Evolutionary conservation across 2,888 invertebrate genomes (phyloP).

Genomic region (Drosophila kokeensis): DNA sequence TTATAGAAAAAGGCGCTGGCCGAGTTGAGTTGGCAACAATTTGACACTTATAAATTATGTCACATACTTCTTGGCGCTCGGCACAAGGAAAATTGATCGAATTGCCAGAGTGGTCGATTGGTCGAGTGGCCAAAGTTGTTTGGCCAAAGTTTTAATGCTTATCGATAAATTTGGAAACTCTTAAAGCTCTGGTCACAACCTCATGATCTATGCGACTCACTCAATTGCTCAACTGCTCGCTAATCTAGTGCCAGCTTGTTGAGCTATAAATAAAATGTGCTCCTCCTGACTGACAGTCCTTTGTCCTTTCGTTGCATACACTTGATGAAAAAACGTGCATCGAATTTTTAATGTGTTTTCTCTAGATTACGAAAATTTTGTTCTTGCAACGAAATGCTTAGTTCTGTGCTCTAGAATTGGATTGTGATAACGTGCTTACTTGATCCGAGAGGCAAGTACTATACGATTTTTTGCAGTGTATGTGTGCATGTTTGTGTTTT

Average conservation of each 20-base stretch:
- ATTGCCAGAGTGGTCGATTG: slow-evolving; percentile 31
- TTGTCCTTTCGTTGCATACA: neutral
- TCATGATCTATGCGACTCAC: slow-evolving; percentile 49
- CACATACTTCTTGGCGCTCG: slow-evolving; percentile 67
- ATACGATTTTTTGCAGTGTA: neutral
- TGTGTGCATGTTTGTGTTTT: slow-evolving; percentile 15
- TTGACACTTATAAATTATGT: slow-evolving; percentile 78
- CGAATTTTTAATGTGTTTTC: neutral
- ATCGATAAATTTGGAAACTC: slow-evolving; percentile 62
- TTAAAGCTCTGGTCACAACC: slow-evolving; percentile 32
- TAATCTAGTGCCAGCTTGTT: slow-evolving; percentile 78
- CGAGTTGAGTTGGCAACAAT: slow-evolving; percentile 45
- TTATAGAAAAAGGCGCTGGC: slow-evolving; percentile 52
- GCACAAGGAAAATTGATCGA: slow-evolving; percentile 59
- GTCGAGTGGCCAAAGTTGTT: slow-evolving; percentile 12
- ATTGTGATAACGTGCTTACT: neutral
- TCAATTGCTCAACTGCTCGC: slow-evolving; percentile 39
- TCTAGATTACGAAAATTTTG: neutral
- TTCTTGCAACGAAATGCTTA: neutral
- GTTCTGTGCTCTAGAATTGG: neutral
- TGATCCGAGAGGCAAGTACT: neutral
- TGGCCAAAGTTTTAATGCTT: slow-evolving; percentile 68
- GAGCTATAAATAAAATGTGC: slow-evolving; percentile 70
- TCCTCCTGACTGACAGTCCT: slow-evolving; percentile 2
- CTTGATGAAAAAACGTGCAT: neutral